These are phyloP conservation scores for Montipora efflorescens DNA, from an alignment of 64 coral and sea anemone genomes.

Conservation along the genomic window DNA sequence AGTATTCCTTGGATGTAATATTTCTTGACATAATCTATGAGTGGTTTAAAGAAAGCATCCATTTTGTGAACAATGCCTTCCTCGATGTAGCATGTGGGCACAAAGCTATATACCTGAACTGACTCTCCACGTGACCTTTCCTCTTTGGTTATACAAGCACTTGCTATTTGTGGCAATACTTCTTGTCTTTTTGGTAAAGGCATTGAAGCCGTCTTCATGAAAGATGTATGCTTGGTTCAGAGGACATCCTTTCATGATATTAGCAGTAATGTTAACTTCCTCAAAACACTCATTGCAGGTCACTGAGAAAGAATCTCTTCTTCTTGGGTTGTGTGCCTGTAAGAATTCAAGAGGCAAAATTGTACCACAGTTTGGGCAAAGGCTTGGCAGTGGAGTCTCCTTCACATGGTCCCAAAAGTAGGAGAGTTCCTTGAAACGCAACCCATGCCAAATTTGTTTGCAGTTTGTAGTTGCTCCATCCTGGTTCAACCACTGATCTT, in stretches of 20 bases:
- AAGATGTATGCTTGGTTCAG: constrained; percentile 37
- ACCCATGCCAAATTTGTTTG: constrained; percentile 41
- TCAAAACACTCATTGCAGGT: no score
- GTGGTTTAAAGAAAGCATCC: constrained; percentile 55
- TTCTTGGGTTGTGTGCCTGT: no score
- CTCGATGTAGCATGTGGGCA: constrained; percentile 26
- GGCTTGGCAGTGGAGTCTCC: neutral
- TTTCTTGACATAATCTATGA: constrained; percentile 36
- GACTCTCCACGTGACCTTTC: neutral
- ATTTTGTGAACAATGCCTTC: constrained; percentile 37
- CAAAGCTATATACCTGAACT: constrained; percentile 27
- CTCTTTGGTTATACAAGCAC: constrained; percentile 38
- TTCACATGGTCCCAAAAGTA: neutral
- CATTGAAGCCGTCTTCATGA: constrained; percentile 45
- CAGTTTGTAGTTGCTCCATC: neutral
- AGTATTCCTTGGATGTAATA: neutral
- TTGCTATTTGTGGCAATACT: constrained; percentile 20
- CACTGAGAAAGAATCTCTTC: no score
- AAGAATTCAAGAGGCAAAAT: no score
- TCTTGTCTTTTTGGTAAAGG: constrained; percentile 25
- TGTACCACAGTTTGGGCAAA: no score
- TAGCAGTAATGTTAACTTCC: neutral
- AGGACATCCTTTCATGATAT: constrained; percentile 14
- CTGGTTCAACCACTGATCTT: constrained; percentile 27
- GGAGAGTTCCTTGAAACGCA: constrained; percentile 36